phyloP scores from a whole-genome alignment of 2,888 invertebrate genomes.

The Hirudinaria manillensis region DNA sequence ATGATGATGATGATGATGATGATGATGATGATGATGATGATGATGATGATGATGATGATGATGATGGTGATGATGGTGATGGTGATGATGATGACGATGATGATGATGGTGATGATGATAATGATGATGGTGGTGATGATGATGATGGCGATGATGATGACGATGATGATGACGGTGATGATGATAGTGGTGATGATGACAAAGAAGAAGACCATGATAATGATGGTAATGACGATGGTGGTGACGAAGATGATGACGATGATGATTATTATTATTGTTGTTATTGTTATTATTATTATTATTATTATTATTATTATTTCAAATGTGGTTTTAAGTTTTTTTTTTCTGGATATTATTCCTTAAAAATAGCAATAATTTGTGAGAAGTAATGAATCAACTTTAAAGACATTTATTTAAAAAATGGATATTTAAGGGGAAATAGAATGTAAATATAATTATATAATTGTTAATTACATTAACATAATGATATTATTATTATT shows the following conservation, averaged over 20 bases:
- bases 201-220: neutral
- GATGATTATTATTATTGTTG: too few species aligned
- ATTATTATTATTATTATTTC: too few species aligned
- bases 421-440: too few species aligned
- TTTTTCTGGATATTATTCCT: too few species aligned
- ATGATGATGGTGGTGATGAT: slow-evolving; percentile 30
- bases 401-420: too few species aligned
- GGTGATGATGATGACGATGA: slow-evolving; percentile 32
- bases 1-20: neutral
- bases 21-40: slow-evolving; percentile 8
- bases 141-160: slow-evolving; percentile 32
- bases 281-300: too few species aligned
- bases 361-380: too few species aligned
- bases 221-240: slow-evolving; percentile 13
- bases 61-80: slow-evolving; percentile 14
- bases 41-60: slow-evolving; percentile 23
- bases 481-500: too few species aligned
- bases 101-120: slow-evolving; percentile 32
- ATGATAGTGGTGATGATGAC: slow-evolving; percentile 15
- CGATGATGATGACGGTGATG: slow-evolving; percentile 17
- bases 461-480: too few species aligned
- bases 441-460: too few species aligned
- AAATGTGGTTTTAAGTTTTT: too few species aligned
- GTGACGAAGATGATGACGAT: neutral
- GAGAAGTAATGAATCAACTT: too few species aligned